Evolutionary conservation across 2,888 invertebrate species (phyloP).

Genomic region (Syrista parreyssii): DNA sequence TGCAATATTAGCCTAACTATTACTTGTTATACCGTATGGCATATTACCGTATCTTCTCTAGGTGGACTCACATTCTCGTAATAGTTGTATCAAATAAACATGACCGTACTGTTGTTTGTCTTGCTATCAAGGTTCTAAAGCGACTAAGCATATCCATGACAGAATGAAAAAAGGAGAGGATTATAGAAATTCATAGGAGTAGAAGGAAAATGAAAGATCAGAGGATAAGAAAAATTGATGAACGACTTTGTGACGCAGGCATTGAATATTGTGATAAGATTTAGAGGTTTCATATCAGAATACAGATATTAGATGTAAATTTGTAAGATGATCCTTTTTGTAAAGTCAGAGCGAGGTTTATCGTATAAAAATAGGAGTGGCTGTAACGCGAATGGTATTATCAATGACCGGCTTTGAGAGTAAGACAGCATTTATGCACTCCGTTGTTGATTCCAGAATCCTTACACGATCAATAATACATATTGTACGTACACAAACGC

Average conservation of each 20-base stretch:
- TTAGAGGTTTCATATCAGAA: too few relatives aligned
- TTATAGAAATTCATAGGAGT: background rate
- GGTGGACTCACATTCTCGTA: constrained; percentile 33
- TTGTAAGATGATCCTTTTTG: too few relatives aligned
- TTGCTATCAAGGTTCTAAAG: constrained; percentile 41
- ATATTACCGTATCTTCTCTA: constrained; percentile 3
- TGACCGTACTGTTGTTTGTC: constrained; percentile 42
- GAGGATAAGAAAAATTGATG: too few relatives aligned
- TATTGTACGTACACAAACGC: constrained; percentile 47
- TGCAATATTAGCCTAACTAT: constrained; percentile 39
- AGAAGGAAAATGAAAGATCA: too few relatives aligned
- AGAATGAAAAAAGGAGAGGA: constrained; percentile 40
- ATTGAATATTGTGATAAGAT: too few relatives aligned
- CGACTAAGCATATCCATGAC: constrained; percentile 51
- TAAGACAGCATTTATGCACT: constrained; percentile 10
- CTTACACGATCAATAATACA: constrained; percentile 30
- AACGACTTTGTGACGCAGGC: too few relatives aligned
- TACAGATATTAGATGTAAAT: too few relatives aligned
- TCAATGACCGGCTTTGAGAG: constrained; percentile 12
- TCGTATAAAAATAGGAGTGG: too few relatives aligned
- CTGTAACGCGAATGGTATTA: too few relatives aligned
- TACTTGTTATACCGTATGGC: constrained; percentile 32
- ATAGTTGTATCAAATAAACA: constrained; percentile 35
- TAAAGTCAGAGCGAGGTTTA: too few relatives aligned
- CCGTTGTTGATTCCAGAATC: constrained; percentile 17